Base-by-base conservation (phyloP, 1,140 invertebrate genomes). In the Penaeus vannamei region DNA sequence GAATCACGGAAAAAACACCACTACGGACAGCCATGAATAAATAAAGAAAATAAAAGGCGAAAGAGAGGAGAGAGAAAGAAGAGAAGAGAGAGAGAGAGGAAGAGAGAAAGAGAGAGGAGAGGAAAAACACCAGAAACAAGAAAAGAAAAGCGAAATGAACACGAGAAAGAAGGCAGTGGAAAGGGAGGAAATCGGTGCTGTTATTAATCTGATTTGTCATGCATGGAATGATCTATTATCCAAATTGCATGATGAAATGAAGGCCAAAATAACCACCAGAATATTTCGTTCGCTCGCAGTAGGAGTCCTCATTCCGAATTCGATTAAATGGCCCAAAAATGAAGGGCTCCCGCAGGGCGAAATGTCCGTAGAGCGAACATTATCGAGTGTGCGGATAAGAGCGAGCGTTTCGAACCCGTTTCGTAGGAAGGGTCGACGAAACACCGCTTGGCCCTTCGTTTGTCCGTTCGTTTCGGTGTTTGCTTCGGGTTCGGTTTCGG, bases 191-290 rank as follows among this genome's bases (percentile, higher is more conserved):
- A 12, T 42, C 29, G 59, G 46, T 20, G 42, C 53, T 53, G 72
- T 29, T 32, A 79, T 79, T 59, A 42, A 62, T 53, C 42, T 53
- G 53, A 86, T 86, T 86, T 86, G 72, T 61, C 85, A 86, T 86
- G 85, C 85, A 86, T 86, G 85, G 85, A 20, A 32, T 80, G 85
- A 86, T 86, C 36, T 86, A 80, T 86, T 86, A 79, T 86, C 85
- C 85, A 86, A 86, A 86, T 79, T 86, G 85, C 85, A 86, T 86
- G 85, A 86, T 86, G 72, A 86, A 61, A 76, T 62, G 72, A 86
- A 86, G n/a, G 69, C 46, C 85, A 86, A 86, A 86, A 86, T 86
- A 86, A 86, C 59, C 85, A 32, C 14, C 2, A 14, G 85, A 86
- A 36, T 86, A 80, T 86, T 86, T 86, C 69, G 72, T 60, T 79